These are phyloP conservation scores for Tangara arthus DNA, from an alignment of 2,797 vertebrate genomes.

Conservation along the genomic window DNA sequence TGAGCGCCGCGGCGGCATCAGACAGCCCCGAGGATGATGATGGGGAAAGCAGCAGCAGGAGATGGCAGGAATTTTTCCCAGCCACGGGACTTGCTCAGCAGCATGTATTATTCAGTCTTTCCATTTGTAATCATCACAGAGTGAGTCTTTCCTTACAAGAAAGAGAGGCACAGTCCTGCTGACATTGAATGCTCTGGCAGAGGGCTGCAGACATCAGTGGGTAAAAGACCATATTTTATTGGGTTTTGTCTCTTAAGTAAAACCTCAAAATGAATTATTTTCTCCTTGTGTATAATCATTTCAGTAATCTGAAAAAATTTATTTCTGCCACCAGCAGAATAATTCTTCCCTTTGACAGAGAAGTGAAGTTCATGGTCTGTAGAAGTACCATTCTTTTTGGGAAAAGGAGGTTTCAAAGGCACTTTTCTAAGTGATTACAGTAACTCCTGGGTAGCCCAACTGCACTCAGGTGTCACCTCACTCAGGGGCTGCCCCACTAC, in stretches of 20 bases:
- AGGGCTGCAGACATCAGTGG: not conserved
- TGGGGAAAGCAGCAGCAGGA: not conserved
- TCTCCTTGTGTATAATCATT: not conserved
- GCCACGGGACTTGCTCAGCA: not conserved
- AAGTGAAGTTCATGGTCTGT: fast-evolving
- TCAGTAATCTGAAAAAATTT: not conserved
- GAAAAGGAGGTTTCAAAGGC: not conserved
- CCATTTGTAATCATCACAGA: not conserved
- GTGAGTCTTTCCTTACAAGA: not conserved
- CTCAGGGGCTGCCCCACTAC: not conserved
- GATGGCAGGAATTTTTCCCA: not conserved
- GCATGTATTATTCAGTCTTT: not conserved
- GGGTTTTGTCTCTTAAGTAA: not conserved
- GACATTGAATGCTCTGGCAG: not conserved
- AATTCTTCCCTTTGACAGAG: not conserved
- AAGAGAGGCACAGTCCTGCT: not conserved
- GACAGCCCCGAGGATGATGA: not conserved
- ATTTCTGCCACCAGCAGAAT: not conserved
- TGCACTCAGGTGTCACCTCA: not conserved
- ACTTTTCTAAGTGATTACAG: not conserved
- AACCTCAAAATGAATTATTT: not conserved
- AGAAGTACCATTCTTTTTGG: not conserved
- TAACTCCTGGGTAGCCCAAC: not conserved
- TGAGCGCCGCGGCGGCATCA: fast-evolving
- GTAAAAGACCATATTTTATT: not conserved